Percentiles rank a stretch among this genome's conserved stretches.
Conservation (phyloP, 2,888 invertebrate genomes). For the Brachyptera risi region DNA sequence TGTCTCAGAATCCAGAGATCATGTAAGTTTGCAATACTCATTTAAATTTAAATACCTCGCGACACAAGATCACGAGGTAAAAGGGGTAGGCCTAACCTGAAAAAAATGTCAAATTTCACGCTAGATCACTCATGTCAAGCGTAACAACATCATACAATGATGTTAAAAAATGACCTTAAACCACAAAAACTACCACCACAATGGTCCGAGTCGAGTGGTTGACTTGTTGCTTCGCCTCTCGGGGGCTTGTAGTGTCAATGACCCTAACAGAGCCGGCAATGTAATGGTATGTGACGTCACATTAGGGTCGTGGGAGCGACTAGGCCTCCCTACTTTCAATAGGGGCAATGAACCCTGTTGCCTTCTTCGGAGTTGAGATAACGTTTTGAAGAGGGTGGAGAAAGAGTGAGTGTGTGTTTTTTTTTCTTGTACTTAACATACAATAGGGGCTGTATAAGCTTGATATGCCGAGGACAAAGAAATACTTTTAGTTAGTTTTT, state of each 20-base stretch:
- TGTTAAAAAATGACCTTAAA: neutral
- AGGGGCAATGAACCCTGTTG: conserved; percentile 19
- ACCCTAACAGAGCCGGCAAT: conserved; percentile 6
- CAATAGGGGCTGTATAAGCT: conserved; percentile 9
- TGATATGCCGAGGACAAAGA: too few relatives aligned
- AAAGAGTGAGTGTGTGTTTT: conserved; percentile 5
- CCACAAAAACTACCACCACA: conserved; percentile 6
- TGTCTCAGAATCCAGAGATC: too few relatives aligned
- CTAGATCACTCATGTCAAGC: neutral
- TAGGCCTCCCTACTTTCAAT: conserved; percentile 29
- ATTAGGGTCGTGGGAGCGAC: conserved; percentile 31
- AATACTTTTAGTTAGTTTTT: too few relatives aligned
- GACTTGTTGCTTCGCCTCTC: neutral
- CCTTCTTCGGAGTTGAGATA: too few relatives aligned
- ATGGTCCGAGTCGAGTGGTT: neutral
- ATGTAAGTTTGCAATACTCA: too few relatives aligned
- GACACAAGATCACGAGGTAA: too few relatives aligned
- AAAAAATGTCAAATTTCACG: conserved; percentile 1
- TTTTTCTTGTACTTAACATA: conserved; percentile 1
- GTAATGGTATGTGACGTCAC: conserved; percentile 25
- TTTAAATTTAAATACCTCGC: too few relatives aligned
- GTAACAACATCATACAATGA: neutral
- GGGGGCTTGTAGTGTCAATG: conserved; percentile 8
- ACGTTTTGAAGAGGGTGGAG: conserved; percentile 11
- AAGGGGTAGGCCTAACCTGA: conserved; percentile 2